Evolutionary conservation across 2,113 vertebrate species (phyloP), one percentile per base, ranked within the genome.

Genomic region (Todiramphus saurophagus): DNA sequence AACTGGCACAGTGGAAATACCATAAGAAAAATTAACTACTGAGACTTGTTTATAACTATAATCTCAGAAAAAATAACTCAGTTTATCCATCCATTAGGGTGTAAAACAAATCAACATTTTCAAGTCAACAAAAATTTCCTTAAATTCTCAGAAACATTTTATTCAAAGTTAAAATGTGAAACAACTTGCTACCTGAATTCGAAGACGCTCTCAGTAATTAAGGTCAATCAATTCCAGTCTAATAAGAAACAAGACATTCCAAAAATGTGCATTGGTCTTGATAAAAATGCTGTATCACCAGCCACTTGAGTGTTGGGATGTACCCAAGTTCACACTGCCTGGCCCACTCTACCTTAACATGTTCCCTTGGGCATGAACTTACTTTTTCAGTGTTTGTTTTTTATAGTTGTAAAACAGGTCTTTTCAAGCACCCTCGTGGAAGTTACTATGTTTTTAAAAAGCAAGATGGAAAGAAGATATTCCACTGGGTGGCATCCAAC

Each of bases 231-330:
- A 28, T 28, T 53, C 14, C 51, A 53, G 25, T 53, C 51, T 28
- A 53, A 27, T 16, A 53, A 53, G 51, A 53, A 28, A 53, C 51
- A 53, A 53, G 13, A 53, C 14, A 53, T 53, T 53, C 15, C 14
- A 53, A 53, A 53, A 53, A 53, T 9, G 12, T 53, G 51, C 51
- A 51, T 25, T 25, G 50, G 50, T 51, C 51, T 28, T 53, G 51
- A 53, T 13, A 53, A 28, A 53, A 53, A 53, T 53, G 25, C 51
- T 53, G 23, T 15, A 80, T 37, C 3, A 9, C 31, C 60, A 55
- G 58, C 4, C 10, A 21, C 16, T 12, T 9, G 13, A 50, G 66
- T 2, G 0, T 51, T 25, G 43, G 9, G 16, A 30, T 0, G 0
- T 9, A 58, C 18, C 37, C 25, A 14, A 89, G 55, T 21, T 37